Percentiles rank a stretch among this genome's conserved stretches.
These are phyloP conservation scores for Neoitamus cyanurus DNA, from an alignment of 2,888 invertebrate genomes.

Conservation along the genomic window DNA sequence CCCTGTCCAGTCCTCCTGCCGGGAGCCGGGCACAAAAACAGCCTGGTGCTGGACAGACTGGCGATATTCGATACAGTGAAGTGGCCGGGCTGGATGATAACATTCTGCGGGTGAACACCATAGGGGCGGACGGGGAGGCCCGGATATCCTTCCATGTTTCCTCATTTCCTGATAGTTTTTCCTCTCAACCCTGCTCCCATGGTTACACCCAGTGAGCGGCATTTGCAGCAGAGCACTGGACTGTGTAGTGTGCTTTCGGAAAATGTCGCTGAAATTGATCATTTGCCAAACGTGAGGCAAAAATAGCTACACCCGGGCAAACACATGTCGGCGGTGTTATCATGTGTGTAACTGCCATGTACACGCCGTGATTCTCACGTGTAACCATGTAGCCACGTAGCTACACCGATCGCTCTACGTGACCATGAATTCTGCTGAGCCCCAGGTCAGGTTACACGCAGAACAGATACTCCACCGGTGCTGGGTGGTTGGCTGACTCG, in stretches of 20 bases:
- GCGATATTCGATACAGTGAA: conserved; percentile 17
- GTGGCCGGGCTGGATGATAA: not conserved
- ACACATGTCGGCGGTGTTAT: conserved; percentile 9
- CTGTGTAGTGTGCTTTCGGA: not conserved
- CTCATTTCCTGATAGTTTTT: conserved; percentile 7
- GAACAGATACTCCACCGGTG: not conserved
- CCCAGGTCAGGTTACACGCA: too few relatives aligned
- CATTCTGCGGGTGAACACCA: not conserved
- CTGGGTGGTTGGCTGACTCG: not conserved
- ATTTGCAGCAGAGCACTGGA: not conserved
- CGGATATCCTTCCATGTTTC: conserved; percentile 17
- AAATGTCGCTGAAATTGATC: conserved; percentile 38
- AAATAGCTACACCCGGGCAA: conserved; percentile 21
- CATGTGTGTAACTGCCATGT: conserved; percentile 15
- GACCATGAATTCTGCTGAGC: not conserved
- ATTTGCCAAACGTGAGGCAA: conserved; percentile 39
- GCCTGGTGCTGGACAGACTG: not conserved
- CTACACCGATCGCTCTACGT: not conserved
- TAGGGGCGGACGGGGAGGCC: not conserved
- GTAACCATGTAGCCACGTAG: not conserved
- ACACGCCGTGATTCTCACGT: conserved; percentile 19
- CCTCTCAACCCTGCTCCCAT: not conserved
- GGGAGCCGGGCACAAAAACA: not conserved
- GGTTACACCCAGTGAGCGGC: not conserved
- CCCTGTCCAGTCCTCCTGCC: not conserved